Evolutionary conservation across 64 coral and sea anemone genomes (phyloP), one percentile per base, ranked within the genome.

Genomic region (Platygyra sinensis): DNA sequence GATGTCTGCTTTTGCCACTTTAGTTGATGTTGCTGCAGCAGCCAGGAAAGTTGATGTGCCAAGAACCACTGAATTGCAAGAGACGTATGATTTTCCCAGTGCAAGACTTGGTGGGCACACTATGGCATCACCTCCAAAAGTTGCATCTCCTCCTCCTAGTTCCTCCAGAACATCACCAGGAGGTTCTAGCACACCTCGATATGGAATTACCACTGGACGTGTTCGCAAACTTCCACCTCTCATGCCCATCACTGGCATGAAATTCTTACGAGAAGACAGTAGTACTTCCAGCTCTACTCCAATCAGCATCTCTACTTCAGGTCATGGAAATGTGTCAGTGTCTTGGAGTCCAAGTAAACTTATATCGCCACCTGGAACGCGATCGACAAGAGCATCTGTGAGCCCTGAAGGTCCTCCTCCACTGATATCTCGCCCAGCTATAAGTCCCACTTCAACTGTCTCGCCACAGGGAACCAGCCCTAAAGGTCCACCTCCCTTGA

Each of bases 161-260:
- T 67, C 91, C 42, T 22, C 67, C 62, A 64, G 80, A 76, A 38
- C 57, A 29, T 83, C 92, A 22, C 86, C 72, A 16, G 61, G 79
- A 29, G 80, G 60, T 12, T 49, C 80, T 12, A 74, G 67, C 19
- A 36, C 69, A 24, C 95, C 92, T 16, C 76, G 88, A 17, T 97
- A 97, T 94, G 95, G 95, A 14, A 97, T 97, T 94, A 76, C 88
- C 25, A 94, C 95, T 60, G 95, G 95, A 10, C 83, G 90, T 22
- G 95, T 97, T 60, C 95, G 91, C 5, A 97, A 94, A 65, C 95
- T 91, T 74, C 95, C 95, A 38, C 95, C 95, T 28, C 72, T 97
- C 27, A 97, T 93, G 83, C 95, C 95, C 14, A 97, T 97, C 11
- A 97, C 95, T 32, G 95, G 95, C 72, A 73, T 87, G 42, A 92